phyloP scores from a whole-genome alignment of 2,113 vertebrate genomes.

The Nasalis larvatus region DNA sequence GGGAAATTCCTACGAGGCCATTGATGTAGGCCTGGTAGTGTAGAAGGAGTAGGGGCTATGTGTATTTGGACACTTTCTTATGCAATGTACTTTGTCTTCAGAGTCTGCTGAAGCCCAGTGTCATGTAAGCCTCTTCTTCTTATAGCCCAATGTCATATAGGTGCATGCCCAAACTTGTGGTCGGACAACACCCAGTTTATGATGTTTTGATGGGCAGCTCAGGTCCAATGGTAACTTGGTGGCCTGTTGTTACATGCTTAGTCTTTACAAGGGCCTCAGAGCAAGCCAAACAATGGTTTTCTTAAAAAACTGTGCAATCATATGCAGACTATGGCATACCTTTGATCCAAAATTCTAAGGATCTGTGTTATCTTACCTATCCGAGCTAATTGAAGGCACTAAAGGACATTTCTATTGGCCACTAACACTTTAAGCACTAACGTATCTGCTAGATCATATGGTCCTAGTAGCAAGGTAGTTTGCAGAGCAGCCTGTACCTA shows the following conservation, averaged over 20 bases:
- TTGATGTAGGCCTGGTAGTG: background rate
- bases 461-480: background rate
- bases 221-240: background rate
- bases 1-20: background rate
- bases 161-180: background rate
- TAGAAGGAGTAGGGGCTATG: background rate
- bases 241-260: background rate
- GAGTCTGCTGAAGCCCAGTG: background rate
- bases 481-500: background rate
- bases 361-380: background rate
- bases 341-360: background rate
- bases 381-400: background rate
- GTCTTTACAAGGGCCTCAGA: background rate
- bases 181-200: background rate
- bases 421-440: background rate
- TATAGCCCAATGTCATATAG: background rate
- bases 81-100: background rate
- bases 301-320: background rate
- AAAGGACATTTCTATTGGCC: background rate
- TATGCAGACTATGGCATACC: background rate
- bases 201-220: background rate
- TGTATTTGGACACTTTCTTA: background rate
- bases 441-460: background rate
- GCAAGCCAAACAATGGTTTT: background rate
- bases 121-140: background rate